A percentile compares a stretch with the other conserved stretches of the same genome.
These are phyloP conservation scores for Melozone crissalis DNA, from an alignment of 2,113 vertebrate species.

Conservation along the genomic window DNA sequence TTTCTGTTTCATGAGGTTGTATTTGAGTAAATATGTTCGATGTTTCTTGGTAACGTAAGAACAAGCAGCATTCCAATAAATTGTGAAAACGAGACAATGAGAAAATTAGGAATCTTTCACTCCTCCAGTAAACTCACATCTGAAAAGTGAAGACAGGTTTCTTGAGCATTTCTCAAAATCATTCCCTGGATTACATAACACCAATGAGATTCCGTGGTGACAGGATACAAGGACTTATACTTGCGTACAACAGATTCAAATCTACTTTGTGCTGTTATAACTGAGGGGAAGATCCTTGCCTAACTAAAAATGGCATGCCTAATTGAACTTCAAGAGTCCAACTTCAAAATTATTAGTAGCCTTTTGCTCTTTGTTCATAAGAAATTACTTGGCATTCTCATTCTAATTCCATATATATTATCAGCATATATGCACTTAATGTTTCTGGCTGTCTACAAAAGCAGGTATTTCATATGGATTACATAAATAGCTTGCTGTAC, in stretches of 20 bases:
- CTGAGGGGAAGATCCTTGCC: background rate
- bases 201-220: background rate
- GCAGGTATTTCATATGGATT: background rate
- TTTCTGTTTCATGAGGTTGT: background rate
- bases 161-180: background rate
- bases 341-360: background rate
- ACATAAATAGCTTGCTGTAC: background rate
- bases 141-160: background rate
- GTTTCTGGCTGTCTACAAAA: background rate
- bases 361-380: background rate
- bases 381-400: background rate
- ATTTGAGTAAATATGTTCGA: background rate
- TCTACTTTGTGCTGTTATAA: background rate
- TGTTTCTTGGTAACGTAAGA: background rate
- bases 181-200: background rate
- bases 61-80: background rate
- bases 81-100: background rate
- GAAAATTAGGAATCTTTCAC: background rate
- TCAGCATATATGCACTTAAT: background rate
- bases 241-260: background rate
- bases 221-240: background rate
- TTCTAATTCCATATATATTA: background rate
- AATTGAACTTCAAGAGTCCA: background rate
- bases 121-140: background rate
- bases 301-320: background rate